A percentile compares a stretch with the other conserved stretches of the same genome.
These are phyloP conservation scores for Nylanderia fulva DNA, from an alignment of 1,140 invertebrate genomes.

Conservation along the genomic window DNA sequence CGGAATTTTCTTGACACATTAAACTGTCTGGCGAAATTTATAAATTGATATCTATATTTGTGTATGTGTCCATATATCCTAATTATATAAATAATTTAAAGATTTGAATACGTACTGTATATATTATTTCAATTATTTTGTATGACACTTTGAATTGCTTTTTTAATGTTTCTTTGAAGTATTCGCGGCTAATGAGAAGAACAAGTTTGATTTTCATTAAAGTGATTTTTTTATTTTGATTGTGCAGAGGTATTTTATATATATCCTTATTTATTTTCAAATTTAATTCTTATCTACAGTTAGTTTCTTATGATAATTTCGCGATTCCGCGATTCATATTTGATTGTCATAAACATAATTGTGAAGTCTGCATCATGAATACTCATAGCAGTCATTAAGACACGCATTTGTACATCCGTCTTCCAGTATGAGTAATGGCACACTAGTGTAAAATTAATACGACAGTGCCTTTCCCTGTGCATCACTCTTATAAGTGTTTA, in stretches of 20 bases:
- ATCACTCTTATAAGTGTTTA: conserved; percentile 3
- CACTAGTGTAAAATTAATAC: conserved; percentile 22
- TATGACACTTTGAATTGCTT: not conserved
- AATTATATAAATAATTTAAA: not conserved
- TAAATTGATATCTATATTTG: too few species aligned
- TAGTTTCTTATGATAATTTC: not conserved
- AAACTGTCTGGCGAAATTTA: not conserved
- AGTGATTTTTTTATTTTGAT: not conserved
- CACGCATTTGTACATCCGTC: not conserved
- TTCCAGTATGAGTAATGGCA: not conserved
- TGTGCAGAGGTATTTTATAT: not conserved
- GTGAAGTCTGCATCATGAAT: not conserved
- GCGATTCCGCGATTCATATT: not conserved
- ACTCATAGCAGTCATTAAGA: not conserved
- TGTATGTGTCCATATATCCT: not conserved
- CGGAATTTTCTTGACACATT: not conserved
- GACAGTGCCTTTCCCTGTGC: not conserved
- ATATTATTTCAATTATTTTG: not conserved
- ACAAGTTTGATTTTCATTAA: not conserved
- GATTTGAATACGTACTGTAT: not conserved
- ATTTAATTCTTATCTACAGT: too few species aligned
- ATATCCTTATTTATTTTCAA: not conserved
- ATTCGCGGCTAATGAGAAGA: not conserved
- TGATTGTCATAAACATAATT: not conserved
- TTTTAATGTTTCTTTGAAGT: not conserved